Conservation (phyloP, 2,797 vertebrate species). For the Sebastes trivittatus region DNA sequence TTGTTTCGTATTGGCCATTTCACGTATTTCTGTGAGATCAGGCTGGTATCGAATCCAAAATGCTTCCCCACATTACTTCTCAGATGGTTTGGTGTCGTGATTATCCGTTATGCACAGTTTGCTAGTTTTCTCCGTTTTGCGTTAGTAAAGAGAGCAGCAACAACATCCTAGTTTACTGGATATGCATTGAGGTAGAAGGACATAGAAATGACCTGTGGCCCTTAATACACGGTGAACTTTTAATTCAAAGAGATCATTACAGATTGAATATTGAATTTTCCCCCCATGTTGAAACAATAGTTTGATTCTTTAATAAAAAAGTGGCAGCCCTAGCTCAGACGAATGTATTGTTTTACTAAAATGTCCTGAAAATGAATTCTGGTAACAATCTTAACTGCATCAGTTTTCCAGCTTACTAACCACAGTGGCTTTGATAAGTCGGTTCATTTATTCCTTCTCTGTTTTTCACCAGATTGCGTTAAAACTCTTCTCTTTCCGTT, state of each 20-base stretch:
- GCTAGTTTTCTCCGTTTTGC: not conserved
- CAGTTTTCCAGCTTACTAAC: constrained; percentile 48
- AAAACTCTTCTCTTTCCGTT: constrained; percentile 1
- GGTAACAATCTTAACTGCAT: not conserved
- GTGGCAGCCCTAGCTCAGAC: not conserved
- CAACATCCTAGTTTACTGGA: too few species aligned
- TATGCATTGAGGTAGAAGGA: not conserved
- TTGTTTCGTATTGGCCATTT: not conserved
- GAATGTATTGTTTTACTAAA: not conserved
- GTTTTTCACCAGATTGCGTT: not conserved
- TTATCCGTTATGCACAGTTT: too few species aligned
- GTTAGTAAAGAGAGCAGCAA: not conserved
- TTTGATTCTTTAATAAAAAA: not conserved
- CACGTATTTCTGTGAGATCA: too few species aligned
- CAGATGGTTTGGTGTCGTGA: too few species aligned
- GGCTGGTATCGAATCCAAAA: too few species aligned
- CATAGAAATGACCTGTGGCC: not conserved
- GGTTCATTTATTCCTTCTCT: constrained; percentile 20
- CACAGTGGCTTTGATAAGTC: constrained; percentile 79
- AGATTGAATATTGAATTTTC: not conserved
- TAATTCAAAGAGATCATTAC: not conserved
- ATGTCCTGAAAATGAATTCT: not conserved
- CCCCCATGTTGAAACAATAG: not conserved
- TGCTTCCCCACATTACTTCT: too few species aligned
- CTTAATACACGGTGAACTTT: not conserved